phyloP scores from a whole-genome alignment of 2,888 invertebrate species.

The Folsomia candida region DNA sequence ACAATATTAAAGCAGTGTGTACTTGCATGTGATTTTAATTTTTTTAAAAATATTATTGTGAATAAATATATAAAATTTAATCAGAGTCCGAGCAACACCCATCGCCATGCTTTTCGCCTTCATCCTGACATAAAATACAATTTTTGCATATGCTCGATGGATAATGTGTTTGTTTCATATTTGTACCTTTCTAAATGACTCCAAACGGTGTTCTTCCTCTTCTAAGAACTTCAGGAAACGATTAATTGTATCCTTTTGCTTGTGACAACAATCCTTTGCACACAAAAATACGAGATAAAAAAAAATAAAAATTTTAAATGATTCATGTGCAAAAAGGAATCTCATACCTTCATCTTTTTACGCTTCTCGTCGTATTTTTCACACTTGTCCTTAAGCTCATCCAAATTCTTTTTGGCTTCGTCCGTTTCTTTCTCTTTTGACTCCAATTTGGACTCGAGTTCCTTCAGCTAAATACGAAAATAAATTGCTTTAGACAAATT shows the following conservation, averaged over 20 bases:
- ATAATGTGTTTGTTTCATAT: neutral
- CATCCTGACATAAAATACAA: neutral
- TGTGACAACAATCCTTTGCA: constrained; percentile 2
- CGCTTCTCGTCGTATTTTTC: neutral
- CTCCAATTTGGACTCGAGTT: neutral
- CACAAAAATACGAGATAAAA: too few species aligned
- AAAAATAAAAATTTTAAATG: neutral
- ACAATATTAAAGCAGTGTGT: too few species aligned
- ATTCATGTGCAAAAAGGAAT: neutral
- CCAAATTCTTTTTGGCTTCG: neutral
- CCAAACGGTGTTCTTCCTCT: neutral
- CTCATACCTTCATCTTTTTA: neutral
- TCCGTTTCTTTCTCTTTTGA: neutral
- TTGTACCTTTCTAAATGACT: neutral
- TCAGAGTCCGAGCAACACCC: neutral
- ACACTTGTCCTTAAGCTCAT: neutral
- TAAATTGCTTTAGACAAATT: too few species aligned
- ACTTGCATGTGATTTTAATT: too few species aligned
- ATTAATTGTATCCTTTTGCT: neutral
- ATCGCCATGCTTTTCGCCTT: neutral
- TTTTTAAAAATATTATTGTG: too few species aligned
- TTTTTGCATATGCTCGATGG: too few species aligned
- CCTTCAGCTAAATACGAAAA: neutral
- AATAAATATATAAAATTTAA: too few species aligned
- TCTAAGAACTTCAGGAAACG: neutral